Evolutionary conservation across 2,113 vertebrate species (phyloP).

Genomic region (Callaeas wilsoni): DNA sequence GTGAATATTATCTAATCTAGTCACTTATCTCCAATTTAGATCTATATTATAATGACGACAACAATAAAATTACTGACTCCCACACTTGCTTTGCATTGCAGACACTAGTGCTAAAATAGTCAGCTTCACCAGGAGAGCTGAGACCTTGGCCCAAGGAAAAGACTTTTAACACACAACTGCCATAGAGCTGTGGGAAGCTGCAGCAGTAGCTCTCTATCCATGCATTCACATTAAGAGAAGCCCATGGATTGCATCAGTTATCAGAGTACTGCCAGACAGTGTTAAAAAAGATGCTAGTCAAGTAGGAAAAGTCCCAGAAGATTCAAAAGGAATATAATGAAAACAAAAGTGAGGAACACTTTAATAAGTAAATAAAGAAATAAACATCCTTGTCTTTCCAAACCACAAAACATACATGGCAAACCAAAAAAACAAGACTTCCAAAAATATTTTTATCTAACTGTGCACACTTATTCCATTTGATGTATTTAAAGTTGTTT

Average conservation of each 20-base stretch:
- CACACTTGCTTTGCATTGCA: background rate
- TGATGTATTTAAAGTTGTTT: constrained; percentile 25
- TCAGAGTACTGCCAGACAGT: background rate
- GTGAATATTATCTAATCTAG: background rate
- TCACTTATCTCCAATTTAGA: background rate
- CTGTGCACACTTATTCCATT: background rate
- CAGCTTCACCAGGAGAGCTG: background rate
- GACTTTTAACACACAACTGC: background rate
- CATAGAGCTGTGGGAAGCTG: background rate
- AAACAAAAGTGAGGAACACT: background rate
- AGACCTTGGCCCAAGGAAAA: background rate
- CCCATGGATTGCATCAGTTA: background rate
- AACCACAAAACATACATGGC: background rate
- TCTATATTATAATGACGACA: background rate
- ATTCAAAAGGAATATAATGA: background rate
- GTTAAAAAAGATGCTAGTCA: background rate
- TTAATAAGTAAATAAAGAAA: background rate
- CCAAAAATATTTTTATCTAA: background rate
- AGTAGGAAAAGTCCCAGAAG: background rate
- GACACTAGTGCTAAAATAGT: background rate
- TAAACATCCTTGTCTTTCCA: background rate
- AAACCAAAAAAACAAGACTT: background rate
- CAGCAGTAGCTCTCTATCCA: background rate
- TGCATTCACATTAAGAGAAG: background rate
- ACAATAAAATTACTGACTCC: background rate